Base-by-base conservation (phyloP, 2,797 vertebrate genomes). In the Tenualosa thibaudeaui region DNA sequence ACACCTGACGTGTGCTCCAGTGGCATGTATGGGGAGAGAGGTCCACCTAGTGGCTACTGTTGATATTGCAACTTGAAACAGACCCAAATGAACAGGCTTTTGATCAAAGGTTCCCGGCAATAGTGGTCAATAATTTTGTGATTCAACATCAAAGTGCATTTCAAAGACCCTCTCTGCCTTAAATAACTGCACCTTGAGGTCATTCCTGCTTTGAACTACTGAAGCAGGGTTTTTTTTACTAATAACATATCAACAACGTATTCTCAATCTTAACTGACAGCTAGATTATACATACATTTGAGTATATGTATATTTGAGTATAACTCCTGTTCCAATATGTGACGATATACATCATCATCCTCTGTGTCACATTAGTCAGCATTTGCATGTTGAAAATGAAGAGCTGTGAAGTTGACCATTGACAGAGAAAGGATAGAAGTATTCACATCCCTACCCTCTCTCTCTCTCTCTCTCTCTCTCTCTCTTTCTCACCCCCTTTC, bases 31-130 rank as follows among this genome's bases (percentile, higher is more conserved):
- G 81, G 22, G 53, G 24, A 4, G 40, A 24, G 46, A 5, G 17
- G 13, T 43, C 31, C 68, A 85, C 50, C 82, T 46, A 58, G 54
- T 82, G 84, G 7, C 0, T 10, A 58, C 56, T 82, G 81, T 9
- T 10, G 22, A 5, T 22, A 65, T 4, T 62, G 19, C 24, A 17
- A 13, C 82, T 68, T 62, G 50, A 51, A 56, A 75, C 15, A 53
- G 0, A 84, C n/a, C n/a, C 43, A 87, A 87, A 85, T 51, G 65
- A 81, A 82, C 31, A 83, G 7, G 31, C 31, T 26, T 31, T 37
- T 75, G 68, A 75, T 75, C 68, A 75, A 40, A 15, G 68, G 68
- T 15, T 17, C 31, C 31, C 15, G 0, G 31, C 17, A 40, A 75
- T 75, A 26, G 31, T 37, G 15, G 68, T 75, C 68, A 75, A 75